Evolutionary conservation across 2,113 vertebrate genomes (phyloP).

Genomic region (Pycnonotus jocosus): DNA sequence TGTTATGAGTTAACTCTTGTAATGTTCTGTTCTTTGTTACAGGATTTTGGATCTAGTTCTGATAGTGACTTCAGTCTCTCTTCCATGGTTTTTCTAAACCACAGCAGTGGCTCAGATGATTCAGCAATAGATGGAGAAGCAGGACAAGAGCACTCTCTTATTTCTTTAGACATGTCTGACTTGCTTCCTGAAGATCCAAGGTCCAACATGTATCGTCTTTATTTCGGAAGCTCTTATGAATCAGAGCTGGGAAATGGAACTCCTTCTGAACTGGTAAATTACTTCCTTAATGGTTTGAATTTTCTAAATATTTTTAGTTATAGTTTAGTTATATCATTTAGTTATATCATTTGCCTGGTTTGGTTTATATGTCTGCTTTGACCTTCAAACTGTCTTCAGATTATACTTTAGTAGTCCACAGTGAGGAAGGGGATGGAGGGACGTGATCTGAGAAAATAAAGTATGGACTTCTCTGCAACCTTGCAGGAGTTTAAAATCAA

Average conservation of each 20-base stretch:
- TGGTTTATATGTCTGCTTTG: neutral
- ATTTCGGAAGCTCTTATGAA: constrained; percentile 94
- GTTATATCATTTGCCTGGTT: neutral
- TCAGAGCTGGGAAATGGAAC: constrained; percentile 86
- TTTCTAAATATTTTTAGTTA: neutral
- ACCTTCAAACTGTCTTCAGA: neutral
- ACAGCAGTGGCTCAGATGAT: constrained; percentile 91
- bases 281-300: neutral
- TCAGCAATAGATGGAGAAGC: constrained; percentile 82
- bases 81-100: constrained; percentile 94
- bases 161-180: constrained; percentile 79
- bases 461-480: neutral
- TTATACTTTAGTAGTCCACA: neutral
- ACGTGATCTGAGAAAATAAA: neutral
- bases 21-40: neutral
- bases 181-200: constrained; percentile 76
- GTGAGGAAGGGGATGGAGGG: neutral
- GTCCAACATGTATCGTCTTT: constrained; percentile 89
- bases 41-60: constrained; percentile 87
- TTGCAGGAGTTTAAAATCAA: neutral
- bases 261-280: constrained; percentile 80
- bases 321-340: no score
- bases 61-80: constrained; percentile 94
- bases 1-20: neutral
- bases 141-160: constrained; percentile 79